phyloP scores from a whole-genome alignment of 2,888 invertebrate genomes.

The Palloptera scutellata region DNA sequence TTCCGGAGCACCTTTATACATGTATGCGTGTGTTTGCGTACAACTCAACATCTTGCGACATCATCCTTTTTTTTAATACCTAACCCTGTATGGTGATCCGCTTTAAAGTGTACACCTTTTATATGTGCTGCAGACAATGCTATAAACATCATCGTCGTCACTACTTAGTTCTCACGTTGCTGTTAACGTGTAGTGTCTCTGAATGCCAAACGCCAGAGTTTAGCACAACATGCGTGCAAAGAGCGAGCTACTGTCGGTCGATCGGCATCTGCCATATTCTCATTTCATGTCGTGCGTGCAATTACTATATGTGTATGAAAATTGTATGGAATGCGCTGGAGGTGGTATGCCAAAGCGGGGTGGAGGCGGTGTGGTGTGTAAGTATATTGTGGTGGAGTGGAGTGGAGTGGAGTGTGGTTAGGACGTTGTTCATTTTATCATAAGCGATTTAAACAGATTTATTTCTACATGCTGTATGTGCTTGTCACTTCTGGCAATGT shows the following conservation, averaged over 20 bases:
- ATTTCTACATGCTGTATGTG: background rate
- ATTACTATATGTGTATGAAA: constrained; percentile 27
- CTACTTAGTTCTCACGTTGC: too few relatives aligned
- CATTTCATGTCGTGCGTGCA: constrained; percentile 16
- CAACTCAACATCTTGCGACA: too few relatives aligned
- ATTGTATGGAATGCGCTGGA: background rate
- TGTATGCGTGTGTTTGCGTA: too few relatives aligned
- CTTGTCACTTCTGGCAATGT: background rate
- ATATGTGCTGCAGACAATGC: too few relatives aligned
- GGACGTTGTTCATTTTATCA: background rate
- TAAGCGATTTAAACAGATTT: background rate
- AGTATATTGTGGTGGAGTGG: background rate
- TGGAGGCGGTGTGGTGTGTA: background rate
- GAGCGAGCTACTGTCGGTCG: background rate
- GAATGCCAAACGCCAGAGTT: too few relatives aligned
- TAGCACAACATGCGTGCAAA: too few relatives aligned
- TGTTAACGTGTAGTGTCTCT: too few relatives aligned
- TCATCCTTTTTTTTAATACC: too few relatives aligned
- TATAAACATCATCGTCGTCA: too few relatives aligned
- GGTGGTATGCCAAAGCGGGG: constrained; percentile 2
- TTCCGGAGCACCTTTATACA: too few relatives aligned
- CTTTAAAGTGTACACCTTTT: too few relatives aligned
- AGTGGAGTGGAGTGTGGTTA: background rate
- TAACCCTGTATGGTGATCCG: too few relatives aligned
- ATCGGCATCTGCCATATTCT: constrained; percentile 32